Conservation (phyloP, 2,797 vertebrate species). For the Scyliorhinus canicula region DNA sequence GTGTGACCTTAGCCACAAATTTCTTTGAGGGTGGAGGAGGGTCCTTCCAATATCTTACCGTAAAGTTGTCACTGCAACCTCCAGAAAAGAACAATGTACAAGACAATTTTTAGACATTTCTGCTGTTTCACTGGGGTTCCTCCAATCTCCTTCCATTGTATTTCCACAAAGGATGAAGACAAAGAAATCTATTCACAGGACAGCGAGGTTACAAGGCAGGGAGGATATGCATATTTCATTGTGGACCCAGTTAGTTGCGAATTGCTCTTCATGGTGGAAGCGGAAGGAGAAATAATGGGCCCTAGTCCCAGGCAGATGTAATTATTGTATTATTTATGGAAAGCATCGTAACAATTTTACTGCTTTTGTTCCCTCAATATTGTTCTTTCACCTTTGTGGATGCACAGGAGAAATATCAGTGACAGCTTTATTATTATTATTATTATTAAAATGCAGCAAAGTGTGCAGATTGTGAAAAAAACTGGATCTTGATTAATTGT, state of each 20-base stretch:
- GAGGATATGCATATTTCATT: neutral
- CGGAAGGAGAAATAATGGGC: neutral
- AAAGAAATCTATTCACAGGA: neutral
- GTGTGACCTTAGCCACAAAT: neutral
- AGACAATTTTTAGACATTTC: neutral
- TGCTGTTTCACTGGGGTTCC: neutral
- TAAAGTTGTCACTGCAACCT: neutral
- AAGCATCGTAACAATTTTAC: neutral
- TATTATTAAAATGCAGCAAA: neutral
- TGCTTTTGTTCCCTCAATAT: neutral
- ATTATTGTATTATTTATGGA: neutral
- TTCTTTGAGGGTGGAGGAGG: too few relatives aligned
- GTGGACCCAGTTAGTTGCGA: neutral
- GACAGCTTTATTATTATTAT: neutral
- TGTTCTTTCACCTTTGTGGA: neutral
- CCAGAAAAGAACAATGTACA: neutral
- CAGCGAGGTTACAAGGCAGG: too few relatives aligned
- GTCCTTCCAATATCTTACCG: neutral
- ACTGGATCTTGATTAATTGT: neutral
- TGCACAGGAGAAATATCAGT: neutral
- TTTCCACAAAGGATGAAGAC: neutral
- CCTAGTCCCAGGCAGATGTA: neutral
- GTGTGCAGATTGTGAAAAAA: neutral
- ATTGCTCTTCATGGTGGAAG: neutral
- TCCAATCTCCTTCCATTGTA: neutral